Evolutionary conservation across 2,888 invertebrate species (phyloP), one percentile per base, ranked within the genome.

Genomic region (Acleris laterana): DNA sequence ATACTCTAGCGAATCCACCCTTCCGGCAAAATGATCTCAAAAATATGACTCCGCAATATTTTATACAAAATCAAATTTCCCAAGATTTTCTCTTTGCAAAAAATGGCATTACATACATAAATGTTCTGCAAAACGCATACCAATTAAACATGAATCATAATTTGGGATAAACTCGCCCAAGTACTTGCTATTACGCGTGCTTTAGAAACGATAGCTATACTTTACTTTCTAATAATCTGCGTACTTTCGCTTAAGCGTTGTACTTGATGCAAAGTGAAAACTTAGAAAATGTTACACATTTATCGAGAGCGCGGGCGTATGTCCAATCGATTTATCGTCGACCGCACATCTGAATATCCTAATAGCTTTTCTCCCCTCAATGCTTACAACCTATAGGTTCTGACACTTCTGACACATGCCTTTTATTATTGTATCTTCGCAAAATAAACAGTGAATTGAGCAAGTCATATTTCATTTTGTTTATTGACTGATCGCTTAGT

Each of bases 141-240:
- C 65, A 56, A 61, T 61, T 55, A 60, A 46, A 56, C 48, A 32
- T 38, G 17, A 56, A 61, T 65, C 55, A 64, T 61, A 55, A 60
- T 60, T 61, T 65, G 55, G 60, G 48, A 52, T 56, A 57, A 66
- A 62, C 57, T 66, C 60, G 20, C 38, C 56, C 38, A 38, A 13
- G 3, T 38, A 66, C 56, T 22, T 38, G 61, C 57, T 49, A 66
- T 62, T 57, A 66, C 22, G 61, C 51, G 66, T 51, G 61, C 56
- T 62, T 66, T 52, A 65, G 61, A 48, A 52, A 59, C 61, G 63
- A 68, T 62, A 49, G 49, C 67, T 22, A 58, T 49, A 46, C 48
- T 69, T 63, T 59, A 63, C 85, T 86, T 85, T 85, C 82, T 85
- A 87, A 81, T 79, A 73, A 77, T 83, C 81, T 78, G 68, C 77